These are phyloP conservation scores for Acrocephalus kingi DNA, from an alignment of 2,113 vertebrate species.

Conservation along the genomic window DNA sequence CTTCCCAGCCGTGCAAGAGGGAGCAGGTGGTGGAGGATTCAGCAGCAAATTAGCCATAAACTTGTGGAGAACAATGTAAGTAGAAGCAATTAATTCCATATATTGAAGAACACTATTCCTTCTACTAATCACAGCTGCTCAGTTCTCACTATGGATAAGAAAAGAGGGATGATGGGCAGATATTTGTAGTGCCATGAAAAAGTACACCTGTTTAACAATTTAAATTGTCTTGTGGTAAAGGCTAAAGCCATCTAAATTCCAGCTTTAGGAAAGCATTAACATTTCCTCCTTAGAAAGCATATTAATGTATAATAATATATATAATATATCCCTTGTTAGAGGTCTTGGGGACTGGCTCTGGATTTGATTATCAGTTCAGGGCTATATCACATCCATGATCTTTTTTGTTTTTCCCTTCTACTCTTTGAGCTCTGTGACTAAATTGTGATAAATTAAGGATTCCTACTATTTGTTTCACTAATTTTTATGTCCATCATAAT, in stretches of 20 bases:
- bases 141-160: neutral
- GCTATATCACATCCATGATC: neutral
- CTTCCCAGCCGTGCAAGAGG: neutral
- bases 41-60: conserved; percentile 43
- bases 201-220: conserved; percentile 34
- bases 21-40: conserved; percentile 62
- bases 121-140: conserved; percentile 59
- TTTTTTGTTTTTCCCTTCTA: neutral
- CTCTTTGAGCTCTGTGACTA: neutral
- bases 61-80: neutral
- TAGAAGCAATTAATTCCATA: conserved; percentile 65
- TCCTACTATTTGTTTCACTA: neutral
- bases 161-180: conserved; percentile 44
- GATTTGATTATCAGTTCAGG: neutral
- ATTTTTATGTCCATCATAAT: neutral
- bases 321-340: neutral
- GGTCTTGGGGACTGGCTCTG: conserved; percentile 5
- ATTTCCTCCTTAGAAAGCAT: conserved; percentile 4
- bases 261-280: conserved; percentile 49
- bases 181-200: conserved; percentile 35
- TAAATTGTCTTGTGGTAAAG: conserved; percentile 52
- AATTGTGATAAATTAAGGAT: neutral
- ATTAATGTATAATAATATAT: neutral
- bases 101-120: conserved; percentile 38
- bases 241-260: conserved; percentile 52